Conservation (phyloP, 2,797 vertebrate species). For the Gastrophryne carolinensis region DNA sequence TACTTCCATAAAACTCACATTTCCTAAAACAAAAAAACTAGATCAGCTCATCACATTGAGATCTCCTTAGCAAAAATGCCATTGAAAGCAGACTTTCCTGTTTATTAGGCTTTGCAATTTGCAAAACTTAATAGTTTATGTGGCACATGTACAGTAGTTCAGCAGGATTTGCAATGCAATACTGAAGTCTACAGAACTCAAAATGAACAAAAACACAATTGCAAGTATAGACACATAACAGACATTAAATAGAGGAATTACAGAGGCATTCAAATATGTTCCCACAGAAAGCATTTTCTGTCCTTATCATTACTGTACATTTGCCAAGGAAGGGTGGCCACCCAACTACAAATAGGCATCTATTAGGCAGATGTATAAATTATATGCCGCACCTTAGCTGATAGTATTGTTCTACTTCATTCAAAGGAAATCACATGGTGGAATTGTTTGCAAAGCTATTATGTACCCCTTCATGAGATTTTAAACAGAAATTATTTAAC, state of each 20-base stretch:
- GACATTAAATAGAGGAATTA: background rate
- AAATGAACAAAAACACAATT: background rate
- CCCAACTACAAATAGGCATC: background rate
- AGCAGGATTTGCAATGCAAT: too few relatives aligned
- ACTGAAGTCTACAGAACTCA: too few relatives aligned
- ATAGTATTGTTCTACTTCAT: slow-evolving; percentile 25
- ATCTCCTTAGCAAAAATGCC: too few relatives aligned
- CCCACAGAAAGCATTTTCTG: slow-evolving; percentile 9
- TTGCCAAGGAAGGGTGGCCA: slow-evolving; percentile 29
- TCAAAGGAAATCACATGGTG: slow-evolving; percentile 18
- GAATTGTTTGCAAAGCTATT: slow-evolving; percentile 1
- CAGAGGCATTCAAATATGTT: background rate
- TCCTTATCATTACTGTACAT: slow-evolving; percentile 1
- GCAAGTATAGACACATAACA: background rate
- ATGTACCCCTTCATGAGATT: background rate
- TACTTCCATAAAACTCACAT: too few relatives aligned
- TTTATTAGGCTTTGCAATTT: too few relatives aligned
- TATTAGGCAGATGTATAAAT: slow-evolving; percentile 21
- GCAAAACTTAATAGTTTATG: too few relatives aligned
- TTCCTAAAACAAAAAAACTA: too few relatives aligned
- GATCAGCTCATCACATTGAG: too few relatives aligned
- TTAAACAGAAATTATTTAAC: background rate
- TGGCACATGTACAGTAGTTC: too few relatives aligned
- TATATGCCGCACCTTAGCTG: slow-evolving; percentile 21
- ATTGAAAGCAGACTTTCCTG: too few relatives aligned